A percentile compares a stretch with the other conserved stretches of the same genome.
Evolutionary conservation across 2,113 vertebrate species (phyloP).

Genomic region (Empidonax traillii): DNA sequence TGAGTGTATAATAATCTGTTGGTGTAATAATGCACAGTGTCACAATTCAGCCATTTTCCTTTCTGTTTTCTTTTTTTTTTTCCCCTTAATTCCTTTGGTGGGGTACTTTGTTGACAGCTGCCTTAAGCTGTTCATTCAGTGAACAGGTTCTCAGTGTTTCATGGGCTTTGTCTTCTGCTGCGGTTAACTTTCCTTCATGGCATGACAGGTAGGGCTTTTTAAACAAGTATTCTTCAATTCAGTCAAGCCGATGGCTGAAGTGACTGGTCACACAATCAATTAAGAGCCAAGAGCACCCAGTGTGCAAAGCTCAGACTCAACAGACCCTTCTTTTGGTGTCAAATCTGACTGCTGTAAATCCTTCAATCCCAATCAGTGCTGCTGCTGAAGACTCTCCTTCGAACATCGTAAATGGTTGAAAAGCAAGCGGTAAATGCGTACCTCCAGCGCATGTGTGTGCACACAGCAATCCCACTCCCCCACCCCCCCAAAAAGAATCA

Average conservation of each 20-base stretch:
- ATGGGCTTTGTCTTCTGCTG: slow-evolving; percentile 61
- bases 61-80: not conserved
- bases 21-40: slow-evolving; percentile 61
- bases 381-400: slow-evolving; percentile 33
- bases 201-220: slow-evolving; percentile 28
- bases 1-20: slow-evolving; percentile 61
- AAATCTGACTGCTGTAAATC: not conserved
- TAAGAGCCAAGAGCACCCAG: not conserved
- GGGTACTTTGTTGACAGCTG: slow-evolving; percentile 65
- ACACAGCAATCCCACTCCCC: not conserved
- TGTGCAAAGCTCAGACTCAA: slow-evolving; percentile 14
- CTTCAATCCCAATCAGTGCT: not conserved
- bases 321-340: not conserved
- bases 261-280: not conserved
- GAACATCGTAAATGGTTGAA: not conserved
- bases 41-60: slow-evolving; percentile 20
- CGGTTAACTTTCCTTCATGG: slow-evolving; percentile 29
- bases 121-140: slow-evolving; percentile 70
- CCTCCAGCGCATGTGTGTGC: not conserved
- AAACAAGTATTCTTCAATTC: not conserved
- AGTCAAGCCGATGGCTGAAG: not conserved
- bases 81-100: not conserved
- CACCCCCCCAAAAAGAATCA: not conserved
- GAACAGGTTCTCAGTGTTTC: slow-evolving; percentile 69
- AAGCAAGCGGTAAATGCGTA: not conserved